Evolutionary conservation across 2,113 vertebrate genomes (phyloP).

Genomic region (Trogon melanurus): DNA sequence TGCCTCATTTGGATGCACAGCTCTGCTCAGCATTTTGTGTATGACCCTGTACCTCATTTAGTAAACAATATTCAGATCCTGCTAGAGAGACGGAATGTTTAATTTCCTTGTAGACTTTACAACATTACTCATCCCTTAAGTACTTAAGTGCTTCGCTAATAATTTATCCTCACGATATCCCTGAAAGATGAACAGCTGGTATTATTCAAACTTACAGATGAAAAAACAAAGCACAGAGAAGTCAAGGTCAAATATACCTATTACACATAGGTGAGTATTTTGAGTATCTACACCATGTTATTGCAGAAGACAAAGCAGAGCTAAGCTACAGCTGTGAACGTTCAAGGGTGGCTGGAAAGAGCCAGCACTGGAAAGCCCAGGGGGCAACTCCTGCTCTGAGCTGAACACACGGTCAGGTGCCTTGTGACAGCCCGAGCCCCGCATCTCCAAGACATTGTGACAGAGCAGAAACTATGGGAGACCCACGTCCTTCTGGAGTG

Average conservation of each 20-base stretch:
- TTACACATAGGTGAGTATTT: background rate
- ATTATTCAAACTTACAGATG: slow-evolving; percentile 35
- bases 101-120: slow-evolving; percentile 36
- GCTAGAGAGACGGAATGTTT: slow-evolving; percentile 51
- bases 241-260: slow-evolving; percentile 4
- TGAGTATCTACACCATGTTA: background rate
- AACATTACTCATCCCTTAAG: slow-evolving; percentile 57
- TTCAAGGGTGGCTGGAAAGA: background rate
- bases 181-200: slow-evolving; percentile 42
- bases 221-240: slow-evolving; percentile 32
- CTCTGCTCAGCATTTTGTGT: background rate
- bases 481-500: background rate
- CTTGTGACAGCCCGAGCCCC: background rate
- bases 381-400: background rate
- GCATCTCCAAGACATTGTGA: background rate
- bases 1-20: slow-evolving; percentile 20
- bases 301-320: background rate
- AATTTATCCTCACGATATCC: slow-evolving; percentile 43
- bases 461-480: background rate
- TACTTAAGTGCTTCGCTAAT: slow-evolving; percentile 54
- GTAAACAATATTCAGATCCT: slow-evolving; percentile 40
- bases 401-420: background rate
- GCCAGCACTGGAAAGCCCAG: background rate
- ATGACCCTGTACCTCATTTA: slow-evolving; percentile 31
- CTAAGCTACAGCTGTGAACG: background rate